Base-by-base conservation (phyloP, 1,140 invertebrate species). In the Theocolax elegans region DNA sequence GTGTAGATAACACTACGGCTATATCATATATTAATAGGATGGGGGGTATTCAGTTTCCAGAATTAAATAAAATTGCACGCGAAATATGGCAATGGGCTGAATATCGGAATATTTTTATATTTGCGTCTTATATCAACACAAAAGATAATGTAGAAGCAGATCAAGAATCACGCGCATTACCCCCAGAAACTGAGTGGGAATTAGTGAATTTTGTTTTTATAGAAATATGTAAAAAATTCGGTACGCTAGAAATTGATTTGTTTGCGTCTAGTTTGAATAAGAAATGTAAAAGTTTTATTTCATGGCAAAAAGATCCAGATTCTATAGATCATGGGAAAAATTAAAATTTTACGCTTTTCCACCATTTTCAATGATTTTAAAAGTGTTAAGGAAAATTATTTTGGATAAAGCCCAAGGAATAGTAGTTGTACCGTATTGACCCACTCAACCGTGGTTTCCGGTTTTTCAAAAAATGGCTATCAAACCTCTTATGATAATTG, bases 41-140 rank as follows among this genome's bases (percentile, higher is more conserved):
- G 53, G 53, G 29, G n/a, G 53, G 53, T 8, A 19, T 35, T 17
- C 27, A 56, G 15, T 35, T 31, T 6, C 13, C 53, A 31, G 17
- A 31, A 3, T n/a, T 35, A 1, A 56, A 56, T 29, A 35, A 3
- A 27, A 35, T 31, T n/a, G 13, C 53, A 1, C 17, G 44, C 2
- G n/a, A 46, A 46, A 46, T 46, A 6, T 35, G 31, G 31, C 31
- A 35, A 10, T 35, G 31, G 31, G 4, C 4, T 10, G 31, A 35
- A 35, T 10, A 35, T 10, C 4, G 31, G 10, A 35, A 10, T 10
- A 35, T 35, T 35, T 10, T 6, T 35, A 35, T 35, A 6, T 35
- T 35, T 10, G 31, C 31, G 31, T 35, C 81, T 1, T 83, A 82
- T 49, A 76, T 83, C 3, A 76, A 74, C 29, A 76, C 82, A 3